Conservation (phyloP, 2,113 vertebrate genomes). For the Oreochromis aureus region DNA sequence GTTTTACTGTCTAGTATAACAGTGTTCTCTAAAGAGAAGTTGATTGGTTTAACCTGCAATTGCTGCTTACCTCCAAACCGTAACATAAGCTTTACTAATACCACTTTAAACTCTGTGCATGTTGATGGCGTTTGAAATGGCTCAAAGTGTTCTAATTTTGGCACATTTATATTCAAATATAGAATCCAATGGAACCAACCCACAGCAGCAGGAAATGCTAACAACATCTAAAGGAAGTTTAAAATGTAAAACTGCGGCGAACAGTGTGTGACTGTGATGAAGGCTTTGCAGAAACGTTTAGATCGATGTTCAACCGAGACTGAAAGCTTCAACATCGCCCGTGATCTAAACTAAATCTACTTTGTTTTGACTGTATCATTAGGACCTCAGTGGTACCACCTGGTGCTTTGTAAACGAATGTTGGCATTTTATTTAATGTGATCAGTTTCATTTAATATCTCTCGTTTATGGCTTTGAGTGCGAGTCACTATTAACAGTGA, state of each 20-base stretch:
- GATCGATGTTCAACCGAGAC: background rate
- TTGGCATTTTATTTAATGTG: slow-evolving; percentile 60
- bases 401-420: slow-evolving; percentile 73
- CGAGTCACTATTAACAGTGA: slow-evolving; percentile 71
- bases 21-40: slow-evolving; percentile 30
- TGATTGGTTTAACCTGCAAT: slow-evolving; percentile 32
- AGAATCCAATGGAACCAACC: slow-evolving; percentile 28
- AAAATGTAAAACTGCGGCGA: background rate
- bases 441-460: slow-evolving; percentile 14
- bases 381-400: slow-evolving; percentile 66
- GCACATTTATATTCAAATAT: background rate
- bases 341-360: background rate
- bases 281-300: background rate
- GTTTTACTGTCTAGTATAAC: slow-evolving; percentile 45
- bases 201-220: background rate
- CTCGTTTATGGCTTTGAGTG: slow-evolving; percentile 61
- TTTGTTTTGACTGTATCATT: slow-evolving; percentile 81
- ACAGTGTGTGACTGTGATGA: background rate
- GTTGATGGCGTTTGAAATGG: background rate
- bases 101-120: slow-evolving; percentile 28
- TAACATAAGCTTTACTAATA: slow-evolving; percentile 16
- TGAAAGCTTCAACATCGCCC: background rate
- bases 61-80: slow-evolving; percentile 13
- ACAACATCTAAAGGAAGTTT: slow-evolving; percentile 16
- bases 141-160: background rate